These are phyloP conservation scores for Drosophila ironensis DNA, from an alignment of 1,140 invertebrate species.

Conservation along the genomic window DNA sequence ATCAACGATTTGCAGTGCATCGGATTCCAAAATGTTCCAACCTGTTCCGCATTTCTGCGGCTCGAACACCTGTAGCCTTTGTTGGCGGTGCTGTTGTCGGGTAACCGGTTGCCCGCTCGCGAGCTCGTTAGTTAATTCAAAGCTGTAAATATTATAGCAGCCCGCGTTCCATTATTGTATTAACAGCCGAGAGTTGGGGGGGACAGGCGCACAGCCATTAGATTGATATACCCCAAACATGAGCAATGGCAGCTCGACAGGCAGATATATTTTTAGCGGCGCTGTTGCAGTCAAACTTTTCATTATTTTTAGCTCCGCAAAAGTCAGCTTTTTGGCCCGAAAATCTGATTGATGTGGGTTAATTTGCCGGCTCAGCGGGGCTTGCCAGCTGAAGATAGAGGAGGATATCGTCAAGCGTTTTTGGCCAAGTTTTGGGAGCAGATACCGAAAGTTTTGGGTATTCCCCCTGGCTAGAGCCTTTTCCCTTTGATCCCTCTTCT, in stretches of 20 bases:
- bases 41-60: slow-evolving; percentile 48
- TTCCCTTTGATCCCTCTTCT: no score
- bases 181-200: slow-evolving; percentile 35
- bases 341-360: slow-evolving; percentile 47
- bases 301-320: slow-evolving; percentile 28
- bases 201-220: not conserved
- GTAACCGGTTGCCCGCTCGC: slow-evolving; percentile 56
- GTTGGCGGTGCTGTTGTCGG: slow-evolving; percentile 7
- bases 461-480: no score
- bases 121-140: slow-evolving; percentile 78
- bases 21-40: slow-evolving; percentile 9
- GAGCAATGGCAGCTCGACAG: no score
- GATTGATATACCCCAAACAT: slow-evolving; percentile 5
- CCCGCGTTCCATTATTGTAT: slow-evolving; percentile 74
- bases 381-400: not conserved
- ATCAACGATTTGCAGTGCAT: no score
- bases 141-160: slow-evolving; percentile 78
- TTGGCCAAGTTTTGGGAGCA: no score
- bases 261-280: no score
- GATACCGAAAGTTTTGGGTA: no score
- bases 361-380: slow-evolving; percentile 40
- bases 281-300: slow-evolving; percentile 10
- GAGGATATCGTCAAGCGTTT: no score
- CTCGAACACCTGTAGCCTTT: slow-evolving; percentile 57
- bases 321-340: slow-evolving; percentile 23